phyloP scores from a whole-genome alignment of 37 sponge, comb jelly and placozoan species.

The Cladorhizidae sp. region DNA sequence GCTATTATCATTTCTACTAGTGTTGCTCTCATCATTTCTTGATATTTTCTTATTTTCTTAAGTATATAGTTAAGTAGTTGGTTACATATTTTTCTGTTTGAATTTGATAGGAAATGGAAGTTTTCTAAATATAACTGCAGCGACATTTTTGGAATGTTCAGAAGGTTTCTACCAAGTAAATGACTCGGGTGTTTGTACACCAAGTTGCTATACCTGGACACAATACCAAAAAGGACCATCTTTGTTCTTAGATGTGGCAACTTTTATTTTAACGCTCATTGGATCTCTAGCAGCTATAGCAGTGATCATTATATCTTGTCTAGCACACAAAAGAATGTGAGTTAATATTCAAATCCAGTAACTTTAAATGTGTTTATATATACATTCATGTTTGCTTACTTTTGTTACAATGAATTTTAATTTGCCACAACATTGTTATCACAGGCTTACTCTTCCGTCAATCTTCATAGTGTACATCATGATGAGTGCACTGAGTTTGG shows the following conservation, averaged over 20 bases:
- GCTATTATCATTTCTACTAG: too few relatives aligned
- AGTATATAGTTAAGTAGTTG: too few relatives aligned
- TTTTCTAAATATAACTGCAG: neutral
- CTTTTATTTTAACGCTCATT: slow-evolving; percentile 5
- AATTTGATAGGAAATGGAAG: neutral
- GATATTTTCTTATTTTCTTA: too few relatives aligned
- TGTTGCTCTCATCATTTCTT: too few relatives aligned
- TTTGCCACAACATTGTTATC: neutral
- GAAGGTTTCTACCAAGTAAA: neutral
- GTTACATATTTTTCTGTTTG: too few relatives aligned
- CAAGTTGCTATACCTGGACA: slow-evolving; percentile 1
- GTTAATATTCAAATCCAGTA: neutral
- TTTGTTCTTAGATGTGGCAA: neutral
- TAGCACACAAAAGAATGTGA: slow-evolving; percentile 31
- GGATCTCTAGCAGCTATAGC: slow-evolving; percentile 14
- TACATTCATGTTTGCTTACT: neutral
- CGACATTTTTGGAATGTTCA: neutral
- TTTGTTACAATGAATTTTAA: neutral
- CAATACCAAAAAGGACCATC: neutral
- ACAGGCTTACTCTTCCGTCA: slow-evolving; percentile 32
- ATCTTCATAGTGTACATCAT: slow-evolving; percentile 35
- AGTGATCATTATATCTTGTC: slow-evolving; percentile 15
- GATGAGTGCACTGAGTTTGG: neutral
- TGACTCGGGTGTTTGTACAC: neutral
- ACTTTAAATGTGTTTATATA: neutral